Evolutionary conservation across 2,888 invertebrate genomes (phyloP).

Genomic region (Aspidapion aeneum): DNA sequence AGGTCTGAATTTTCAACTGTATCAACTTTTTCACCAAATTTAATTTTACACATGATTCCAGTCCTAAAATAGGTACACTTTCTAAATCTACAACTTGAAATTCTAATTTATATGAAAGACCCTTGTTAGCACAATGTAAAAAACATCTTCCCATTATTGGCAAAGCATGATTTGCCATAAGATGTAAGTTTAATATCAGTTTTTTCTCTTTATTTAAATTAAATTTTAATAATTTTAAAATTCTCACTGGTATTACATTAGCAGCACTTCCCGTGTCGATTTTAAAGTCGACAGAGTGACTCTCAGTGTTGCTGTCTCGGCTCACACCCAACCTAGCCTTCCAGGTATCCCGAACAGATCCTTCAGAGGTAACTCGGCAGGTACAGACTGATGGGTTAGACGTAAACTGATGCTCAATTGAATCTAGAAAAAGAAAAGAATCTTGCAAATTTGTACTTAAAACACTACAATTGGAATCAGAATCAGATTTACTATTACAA

Average conservation of each 20-base stretch:
- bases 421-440: background rate
- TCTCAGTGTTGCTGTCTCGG: too few species aligned
- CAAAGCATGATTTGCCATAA: background rate
- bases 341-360: slow-evolving; percentile 4
- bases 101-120: background rate
- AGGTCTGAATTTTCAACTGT: background rate
- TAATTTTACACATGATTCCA: background rate
- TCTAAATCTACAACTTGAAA: background rate
- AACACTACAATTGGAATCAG: background rate
- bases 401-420: background rate
- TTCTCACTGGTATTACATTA: slow-evolving; percentile 4
- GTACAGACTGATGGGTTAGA: background rate
- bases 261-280: slow-evolving; percentile 8
- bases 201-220: slow-evolving; percentile 2
- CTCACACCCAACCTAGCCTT: too few species aligned
- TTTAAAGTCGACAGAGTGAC: slow-evolving; percentile 3
- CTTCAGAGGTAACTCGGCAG: too few species aligned
- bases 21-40: background rate
- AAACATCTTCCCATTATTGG: background rate
- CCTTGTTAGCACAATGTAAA: background rate
- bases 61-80: background rate
- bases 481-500: background rate
- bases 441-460: background rate
- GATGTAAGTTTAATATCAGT: slow-evolving; percentile 8
- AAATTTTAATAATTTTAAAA: background rate